Percentiles rank a stretch among this genome's conserved stretches.
These are phyloP conservation scores for Lacerta bilineata DNA, from an alignment of 2,797 vertebrate species.

Conservation along the genomic window DNA sequence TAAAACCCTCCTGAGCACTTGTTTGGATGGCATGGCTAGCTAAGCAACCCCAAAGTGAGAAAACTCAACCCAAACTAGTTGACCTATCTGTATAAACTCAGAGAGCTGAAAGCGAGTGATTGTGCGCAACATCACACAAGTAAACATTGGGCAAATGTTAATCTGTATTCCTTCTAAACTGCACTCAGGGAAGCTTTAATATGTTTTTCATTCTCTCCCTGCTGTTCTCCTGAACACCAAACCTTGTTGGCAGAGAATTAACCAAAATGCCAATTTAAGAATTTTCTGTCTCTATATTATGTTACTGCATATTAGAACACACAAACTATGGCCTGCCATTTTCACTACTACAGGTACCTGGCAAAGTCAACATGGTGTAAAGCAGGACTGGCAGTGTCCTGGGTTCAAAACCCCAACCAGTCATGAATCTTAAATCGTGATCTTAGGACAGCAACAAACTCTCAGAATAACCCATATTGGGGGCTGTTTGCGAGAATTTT, in stretches of 20 bases:
- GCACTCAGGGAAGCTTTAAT: not conserved
- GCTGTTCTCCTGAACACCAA: not conserved
- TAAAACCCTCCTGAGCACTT: not conserved
- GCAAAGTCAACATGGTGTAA: not conserved
- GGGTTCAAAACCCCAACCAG: not conserved
- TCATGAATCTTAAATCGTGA: too few relatives aligned
- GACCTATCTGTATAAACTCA: not conserved
- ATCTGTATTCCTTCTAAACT: not conserved
- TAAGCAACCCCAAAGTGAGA: not conserved
- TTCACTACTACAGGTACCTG: not conserved
- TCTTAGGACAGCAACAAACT: not conserved
- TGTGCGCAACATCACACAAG: not conserved
- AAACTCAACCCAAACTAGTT: not conserved
- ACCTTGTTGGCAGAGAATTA: not conserved
- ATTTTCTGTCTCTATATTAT: too few relatives aligned
- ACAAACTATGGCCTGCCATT: not conserved
- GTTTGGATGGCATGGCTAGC: not conserved
- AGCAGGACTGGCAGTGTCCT: not conserved
- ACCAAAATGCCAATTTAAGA: not conserved
- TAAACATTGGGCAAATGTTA: not conserved
- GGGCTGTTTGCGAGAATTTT: too few relatives aligned
- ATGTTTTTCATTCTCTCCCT: not conserved
- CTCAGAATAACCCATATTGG: not conserved
- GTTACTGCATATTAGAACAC: too few relatives aligned
- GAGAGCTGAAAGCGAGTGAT: not conserved